These are phyloP conservation scores for Craseonycteris thonglongyai DNA, from an alignment of 2,113 vertebrate species.

Conservation along the genomic window DNA sequence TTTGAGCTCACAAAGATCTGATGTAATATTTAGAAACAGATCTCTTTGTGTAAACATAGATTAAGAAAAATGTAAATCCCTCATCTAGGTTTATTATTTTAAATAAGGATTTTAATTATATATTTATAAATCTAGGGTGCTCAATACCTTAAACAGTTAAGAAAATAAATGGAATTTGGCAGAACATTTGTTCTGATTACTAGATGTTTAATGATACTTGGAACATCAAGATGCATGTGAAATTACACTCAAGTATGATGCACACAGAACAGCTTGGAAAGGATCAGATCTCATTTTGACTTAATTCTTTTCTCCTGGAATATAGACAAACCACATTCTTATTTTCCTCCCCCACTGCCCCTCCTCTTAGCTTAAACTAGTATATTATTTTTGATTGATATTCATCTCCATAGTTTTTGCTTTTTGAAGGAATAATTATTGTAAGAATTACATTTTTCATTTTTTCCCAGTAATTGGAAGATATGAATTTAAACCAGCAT, in stretches of 20 bases:
- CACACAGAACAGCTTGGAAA: slow-evolving; percentile 51
- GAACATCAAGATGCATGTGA: slow-evolving; percentile 44
- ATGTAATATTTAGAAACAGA: slow-evolving; percentile 45
- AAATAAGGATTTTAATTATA: slow-evolving; percentile 49
- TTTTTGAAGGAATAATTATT: slow-evolving; percentile 59
- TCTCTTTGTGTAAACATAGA: slow-evolving; percentile 60
- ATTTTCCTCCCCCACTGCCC: not conserved
- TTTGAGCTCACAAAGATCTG: slow-evolving; percentile 49
- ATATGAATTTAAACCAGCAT: slow-evolving; percentile 47
- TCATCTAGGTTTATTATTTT: slow-evolving; percentile 56
- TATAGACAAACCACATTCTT: slow-evolving; percentile 56
- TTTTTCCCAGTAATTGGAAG: slow-evolving; percentile 48
- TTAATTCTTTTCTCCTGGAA: slow-evolving; percentile 60
- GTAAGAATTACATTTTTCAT: slow-evolving; percentile 41
- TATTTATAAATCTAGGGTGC: slow-evolving; percentile 60
- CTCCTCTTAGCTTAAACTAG: slow-evolving; percentile 24
- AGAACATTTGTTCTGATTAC: slow-evolving; percentile 65
- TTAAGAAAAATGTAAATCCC: slow-evolving; percentile 54
- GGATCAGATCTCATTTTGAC: slow-evolving; percentile 49
- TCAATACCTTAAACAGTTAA: slow-evolving; percentile 66
- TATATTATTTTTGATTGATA: slow-evolving; percentile 57
- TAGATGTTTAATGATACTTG: slow-evolving; percentile 61
- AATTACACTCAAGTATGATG: slow-evolving; percentile 41
- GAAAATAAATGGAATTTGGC: slow-evolving; percentile 58
- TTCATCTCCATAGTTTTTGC: slow-evolving; percentile 39